Evolutionary conservation across 1,140 invertebrate genomes (phyloP), one percentile per base, ranked within the genome.

Genomic region (Samia ricini): DNA sequence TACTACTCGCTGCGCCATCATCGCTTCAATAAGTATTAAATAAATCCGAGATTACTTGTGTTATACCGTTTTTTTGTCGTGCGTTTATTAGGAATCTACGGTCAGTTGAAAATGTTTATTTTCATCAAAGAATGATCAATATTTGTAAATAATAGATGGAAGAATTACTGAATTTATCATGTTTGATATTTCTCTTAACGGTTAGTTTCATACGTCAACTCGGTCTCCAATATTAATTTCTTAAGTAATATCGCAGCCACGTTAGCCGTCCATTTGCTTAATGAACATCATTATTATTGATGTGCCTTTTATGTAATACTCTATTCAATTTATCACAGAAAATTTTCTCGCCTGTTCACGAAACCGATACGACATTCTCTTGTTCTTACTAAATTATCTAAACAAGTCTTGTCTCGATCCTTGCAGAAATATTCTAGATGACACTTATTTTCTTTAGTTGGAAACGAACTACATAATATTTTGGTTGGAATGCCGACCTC

Each of bases 161-260:
- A 42, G 33, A 1, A 12, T 42, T 42, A 42, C 33, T 15, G 33
- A 1, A 42, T 42, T 42, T 42, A 3, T 15, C 10, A 42, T 15
- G 12, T 42, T 10, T 42, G 33, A 42, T 42, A 42, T 42, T 42
- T 42, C 33, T 42, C 33, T 15, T 42, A 1, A 0, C n/a, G n/a
- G 33, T 42, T 42, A 15, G 10, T 42, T 15, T 15, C 33, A 15
- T 42, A 12, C 33, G 33, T 42, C 15, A 42, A 12, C 12, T 8
- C 26, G n/a, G 33, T 42, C 33, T 56, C 66, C 64, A 69, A 79
- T 80, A 83, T 79, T 83, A 76, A 83, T 83, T 77, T 74, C 73
- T 77, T 76, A 79, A 77, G 74, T 64, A 68, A 68, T 57, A 42
- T 59, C 63, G 58, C 60, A 63, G 67, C 56, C 66, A 60, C 65